Conservation (phyloP, 1,140 invertebrate genomes). For the Nymphalis io region DNA sequence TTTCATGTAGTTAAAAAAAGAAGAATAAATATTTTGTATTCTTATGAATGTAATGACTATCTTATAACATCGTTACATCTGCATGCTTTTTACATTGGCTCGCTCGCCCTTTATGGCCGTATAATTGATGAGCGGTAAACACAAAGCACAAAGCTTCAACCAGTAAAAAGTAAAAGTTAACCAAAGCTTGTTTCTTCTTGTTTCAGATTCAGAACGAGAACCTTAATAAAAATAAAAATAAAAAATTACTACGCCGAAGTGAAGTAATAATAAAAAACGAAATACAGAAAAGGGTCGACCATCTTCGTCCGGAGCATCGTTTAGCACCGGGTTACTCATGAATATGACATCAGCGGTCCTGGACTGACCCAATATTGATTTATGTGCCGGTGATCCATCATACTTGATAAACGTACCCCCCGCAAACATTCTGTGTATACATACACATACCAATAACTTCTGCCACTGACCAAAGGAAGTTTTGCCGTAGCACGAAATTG, state of each 20-base stretch:
- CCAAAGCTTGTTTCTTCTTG: conserved; percentile 45
- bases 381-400: conserved; percentile 68
- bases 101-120: too few relatives aligned
- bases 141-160: too few relatives aligned
- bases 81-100: too few relatives aligned
- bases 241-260: conserved; percentile 38
- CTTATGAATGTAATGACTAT: too few relatives aligned
- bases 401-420: conserved; percentile 47
- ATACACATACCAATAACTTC: not conserved
- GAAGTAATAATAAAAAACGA: conserved; percentile 54
- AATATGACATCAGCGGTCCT: conserved; percentile 71
- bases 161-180: too few relatives aligned
- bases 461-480: not conserved
- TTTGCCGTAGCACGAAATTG: too few relatives aligned
- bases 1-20: too few relatives aligned
- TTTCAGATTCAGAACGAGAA: conserved; percentile 53
- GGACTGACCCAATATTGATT: conserved; percentile 65
- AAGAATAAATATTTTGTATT: too few relatives aligned
- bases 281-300: conserved; percentile 52
- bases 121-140: too few relatives aligned
- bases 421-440: conserved; percentile 15
- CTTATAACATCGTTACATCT: too few relatives aligned
- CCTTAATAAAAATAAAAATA: conserved; percentile 52
- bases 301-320: conserved; percentile 48
- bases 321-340: conserved; percentile 61